These are phyloP conservation scores for Colletes latitarsis DNA, from an alignment of 1,140 invertebrate genomes.

Conservation along the genomic window DNA sequence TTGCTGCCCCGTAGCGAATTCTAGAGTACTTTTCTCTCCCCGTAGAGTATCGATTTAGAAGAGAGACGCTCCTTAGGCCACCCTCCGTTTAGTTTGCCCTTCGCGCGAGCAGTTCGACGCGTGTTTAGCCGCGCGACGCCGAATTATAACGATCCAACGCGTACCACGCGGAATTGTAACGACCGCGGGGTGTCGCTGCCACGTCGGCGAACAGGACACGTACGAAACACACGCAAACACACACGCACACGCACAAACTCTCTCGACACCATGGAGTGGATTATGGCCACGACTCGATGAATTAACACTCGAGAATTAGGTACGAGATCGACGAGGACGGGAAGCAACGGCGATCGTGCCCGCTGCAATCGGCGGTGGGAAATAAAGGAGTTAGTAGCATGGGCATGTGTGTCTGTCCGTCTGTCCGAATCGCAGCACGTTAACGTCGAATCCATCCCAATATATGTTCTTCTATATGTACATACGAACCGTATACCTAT, in stretches of 20 bases:
- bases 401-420: constrained; percentile 76
- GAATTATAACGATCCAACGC: constrained; percentile 2
- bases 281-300: constrained; percentile 54
- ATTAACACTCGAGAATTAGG: constrained; percentile 60
- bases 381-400: constrained; percentile 74
- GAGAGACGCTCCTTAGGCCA: constrained; percentile 20
- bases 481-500: constrained; percentile 2
- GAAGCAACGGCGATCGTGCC: constrained; percentile 57
- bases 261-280: constrained; percentile 48
- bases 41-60: constrained; percentile 48
- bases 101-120: constrained; percentile 7
- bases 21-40: constrained; percentile 35
- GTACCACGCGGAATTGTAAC: background rate
- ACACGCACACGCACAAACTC: constrained; percentile 31
- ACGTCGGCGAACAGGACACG: background rate
- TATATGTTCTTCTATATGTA: constrained; percentile 17
- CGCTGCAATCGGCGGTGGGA: constrained; percentile 50
- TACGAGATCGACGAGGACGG: constrained; percentile 59
- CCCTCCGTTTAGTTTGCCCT: constrained; percentile 2
- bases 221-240: constrained; percentile 30
- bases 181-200: background rate
- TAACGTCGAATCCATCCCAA: constrained; percentile 34
- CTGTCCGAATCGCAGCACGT: constrained; percentile 59
- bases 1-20: constrained; percentile 34
- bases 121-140: background rate